phyloP scores from a whole-genome alignment of 2,888 invertebrate species.

The Plebejus anna region DNA sequence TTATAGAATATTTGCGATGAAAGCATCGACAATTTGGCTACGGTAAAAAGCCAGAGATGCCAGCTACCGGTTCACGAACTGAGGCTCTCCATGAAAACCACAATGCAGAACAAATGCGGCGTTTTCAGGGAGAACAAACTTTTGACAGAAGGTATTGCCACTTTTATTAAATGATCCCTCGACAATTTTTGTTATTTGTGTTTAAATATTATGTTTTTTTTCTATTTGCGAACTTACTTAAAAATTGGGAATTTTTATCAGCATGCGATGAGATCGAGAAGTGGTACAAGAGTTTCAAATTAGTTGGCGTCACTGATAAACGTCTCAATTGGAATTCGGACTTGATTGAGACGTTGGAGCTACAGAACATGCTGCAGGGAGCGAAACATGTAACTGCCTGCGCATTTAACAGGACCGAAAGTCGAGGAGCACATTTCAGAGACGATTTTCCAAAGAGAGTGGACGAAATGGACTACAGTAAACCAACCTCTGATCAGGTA shows the following conservation, averaged over 20 bases:
- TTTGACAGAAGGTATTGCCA: conserved; percentile 85
- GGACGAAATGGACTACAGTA: conserved; percentile 96
- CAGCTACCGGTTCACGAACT: conserved; percentile 87
- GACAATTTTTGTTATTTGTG: no score
- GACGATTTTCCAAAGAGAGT: conserved; percentile 94
- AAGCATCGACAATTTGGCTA: conserved; percentile 93
- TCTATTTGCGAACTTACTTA: neutral
- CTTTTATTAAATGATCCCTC: no score
- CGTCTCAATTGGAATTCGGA: conserved; percentile 97
- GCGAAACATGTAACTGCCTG: conserved; percentile 90
- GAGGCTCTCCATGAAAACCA: conserved; percentile 92
- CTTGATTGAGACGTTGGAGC: conserved; percentile 94
- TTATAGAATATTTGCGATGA: conserved; percentile 90
- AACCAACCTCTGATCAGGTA: conserved; percentile 89
- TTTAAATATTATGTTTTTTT: neutral
- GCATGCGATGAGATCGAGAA: conserved; percentile 81
- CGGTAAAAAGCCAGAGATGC: conserved; percentile 87
- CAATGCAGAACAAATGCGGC: conserved; percentile 98
- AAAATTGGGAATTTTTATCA: conserved; percentile 37
- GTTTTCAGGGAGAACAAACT: conserved; percentile 95
- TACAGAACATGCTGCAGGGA: conserved; percentile 96
- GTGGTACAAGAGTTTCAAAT: conserved; percentile 85
- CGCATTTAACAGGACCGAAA: conserved; percentile 96
- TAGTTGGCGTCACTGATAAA: conserved; percentile 85
- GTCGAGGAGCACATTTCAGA: conserved; percentile 98